These are phyloP conservation scores for Platysternon megacephalum DNA, from an alignment of 2,113 vertebrate genomes.

Conservation along the genomic window DNA sequence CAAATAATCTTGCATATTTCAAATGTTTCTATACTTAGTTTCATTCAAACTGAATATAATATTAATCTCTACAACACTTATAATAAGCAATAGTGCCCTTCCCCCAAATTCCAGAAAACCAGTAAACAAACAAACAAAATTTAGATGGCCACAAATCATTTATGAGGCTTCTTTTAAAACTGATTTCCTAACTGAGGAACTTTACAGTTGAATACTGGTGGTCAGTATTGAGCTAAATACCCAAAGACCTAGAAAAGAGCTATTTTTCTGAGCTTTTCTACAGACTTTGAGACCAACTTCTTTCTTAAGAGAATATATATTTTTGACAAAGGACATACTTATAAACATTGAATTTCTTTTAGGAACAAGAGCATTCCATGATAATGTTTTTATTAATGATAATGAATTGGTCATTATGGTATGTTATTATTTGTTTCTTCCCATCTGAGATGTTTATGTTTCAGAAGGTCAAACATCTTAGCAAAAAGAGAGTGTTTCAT, in stretches of 20 bases:
- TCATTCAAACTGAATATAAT: constrained; percentile 56
- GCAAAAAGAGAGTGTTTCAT: background rate
- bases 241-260: constrained; percentile 8
- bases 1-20: background rate
- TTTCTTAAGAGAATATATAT: background rate
- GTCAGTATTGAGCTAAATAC: constrained; percentile 17
- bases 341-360: constrained; percentile 37
- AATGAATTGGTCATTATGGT: background rate
- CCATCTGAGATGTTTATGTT: constrained; percentile 35
- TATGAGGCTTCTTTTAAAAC: background rate
- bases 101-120: background rate
- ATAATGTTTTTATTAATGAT: background rate
- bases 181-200: constrained; percentile 18
- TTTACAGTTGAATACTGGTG: constrained; percentile 10
- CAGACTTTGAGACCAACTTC: background rate
- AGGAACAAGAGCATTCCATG: constrained; percentile 19
- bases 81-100: background rate
- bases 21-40: constrained; percentile 44
- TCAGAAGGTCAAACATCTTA: constrained; percentile 8
- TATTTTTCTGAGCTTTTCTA: constrained; percentile 31
- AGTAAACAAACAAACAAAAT: background rate
- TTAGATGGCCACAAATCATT: background rate
- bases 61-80: constrained; percentile 48
- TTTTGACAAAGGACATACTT: constrained; percentile 33
- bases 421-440: constrained; percentile 4